Conservation (phyloP, 2,113 vertebrate species). For the rabbit (Oryctolagus cuniculus) region mOryCun1.1 NC_091448.1:50768501-50769000, state of each 20-base stretch:
- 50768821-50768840: background rate
- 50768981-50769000: conserved; percentile 36
- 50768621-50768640: background rate
- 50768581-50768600: too few relatives aligned
- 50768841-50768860: conserved; percentile 36
- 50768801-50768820: background rate
- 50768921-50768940: conserved; percentile 64
- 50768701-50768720: background rate
- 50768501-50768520: too few relatives aligned
- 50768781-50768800: background rate
- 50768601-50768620: background rate
- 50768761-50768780: background rate
- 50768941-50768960: conserved; percentile 41
- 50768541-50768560: too few relatives aligned
- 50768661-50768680: background rate
- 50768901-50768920: conserved; percentile 47
- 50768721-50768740: background rate
- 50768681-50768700: background rate
- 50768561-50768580: too few relatives aligned
- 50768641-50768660: background rate
- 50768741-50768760: background rate
- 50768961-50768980: background rate
- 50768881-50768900: background rate
- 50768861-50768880: conserved; percentile 7
- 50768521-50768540: too few relatives aligned